A percentile compares a stretch with the other conserved stretches of the same genome.
Conservation (phyloP, 2,888 invertebrate genomes). For the Eilema caniola region DNA sequence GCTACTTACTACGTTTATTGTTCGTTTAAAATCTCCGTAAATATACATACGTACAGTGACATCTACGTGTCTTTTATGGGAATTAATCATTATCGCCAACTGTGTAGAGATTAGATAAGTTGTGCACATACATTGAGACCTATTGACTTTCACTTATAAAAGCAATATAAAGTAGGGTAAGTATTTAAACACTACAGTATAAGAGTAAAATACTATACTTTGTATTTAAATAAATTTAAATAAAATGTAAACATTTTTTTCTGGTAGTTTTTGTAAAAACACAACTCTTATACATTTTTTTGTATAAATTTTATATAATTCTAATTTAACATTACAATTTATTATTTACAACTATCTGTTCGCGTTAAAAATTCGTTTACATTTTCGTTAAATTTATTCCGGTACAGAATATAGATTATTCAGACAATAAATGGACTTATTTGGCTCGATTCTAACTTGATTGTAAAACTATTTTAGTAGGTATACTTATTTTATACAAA, state of each 20-base stretch:
- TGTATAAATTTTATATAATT: not conserved
- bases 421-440: conserved; percentile 57
- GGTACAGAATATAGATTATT: conserved; percentile 20
- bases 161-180: conserved; percentile 36
- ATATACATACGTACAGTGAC: conserved; percentile 65
- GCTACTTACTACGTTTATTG: conserved; percentile 69
- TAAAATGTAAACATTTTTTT: conserved; percentile 15
- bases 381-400: conserved; percentile 10
- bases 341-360: conserved; percentile 3
- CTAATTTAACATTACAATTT: not conserved
- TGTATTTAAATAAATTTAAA: conserved; percentile 23
- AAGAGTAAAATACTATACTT: conserved; percentile 30
- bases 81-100: conserved; percentile 38
- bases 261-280: not conserved
- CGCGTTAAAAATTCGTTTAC: conserved; percentile 2
- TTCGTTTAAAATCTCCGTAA: conserved; percentile 74
- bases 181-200: conserved; percentile 35
- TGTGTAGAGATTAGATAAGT: conserved; percentile 48
- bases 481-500: conserved; percentile 53
- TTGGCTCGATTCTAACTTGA: conserved; percentile 66
- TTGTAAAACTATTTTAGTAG: conserved; percentile 55
- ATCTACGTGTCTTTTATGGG: conserved; percentile 45
- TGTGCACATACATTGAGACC: conserved; percentile 54
- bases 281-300: not conserved
- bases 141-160: conserved; percentile 41